A percentile compares a stretch with the other conserved stretches of the same genome.
Conservation (phyloP, 2,113 vertebrate genomes). For the Pelecanus crispus region DNA sequence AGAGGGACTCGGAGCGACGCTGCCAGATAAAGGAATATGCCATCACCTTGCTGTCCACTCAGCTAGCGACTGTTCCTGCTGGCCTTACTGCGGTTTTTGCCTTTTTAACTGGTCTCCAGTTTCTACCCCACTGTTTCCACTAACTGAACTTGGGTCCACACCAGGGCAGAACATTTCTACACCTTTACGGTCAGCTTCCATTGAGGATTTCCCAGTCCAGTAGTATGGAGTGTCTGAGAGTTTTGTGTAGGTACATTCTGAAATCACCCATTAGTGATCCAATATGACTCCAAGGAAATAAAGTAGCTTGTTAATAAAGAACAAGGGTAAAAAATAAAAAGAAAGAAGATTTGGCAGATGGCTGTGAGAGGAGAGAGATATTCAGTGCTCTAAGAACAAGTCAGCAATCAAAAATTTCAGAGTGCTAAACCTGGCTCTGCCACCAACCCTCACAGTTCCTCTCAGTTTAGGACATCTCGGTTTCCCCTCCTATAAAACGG, state of each 20-base stretch:
- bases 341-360: constrained; percentile 23
- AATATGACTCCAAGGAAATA: constrained; percentile 57
- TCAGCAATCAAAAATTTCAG: constrained; percentile 9
- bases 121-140: not conserved
- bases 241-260: constrained; percentile 46
- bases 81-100: not conserved
- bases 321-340: not conserved
- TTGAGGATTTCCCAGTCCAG: constrained; percentile 56
- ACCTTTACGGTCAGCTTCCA: constrained; percentile 28
- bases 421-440: constrained; percentile 21
- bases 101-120: not conserved
- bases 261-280: constrained; percentile 53
- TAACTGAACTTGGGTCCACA: not conserved
- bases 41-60: not conserved
- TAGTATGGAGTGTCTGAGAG: constrained; percentile 23
- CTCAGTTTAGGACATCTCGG: not conserved
- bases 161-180: not conserved
- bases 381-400: not conserved
- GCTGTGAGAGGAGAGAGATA: not conserved
- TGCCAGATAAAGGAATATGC: not conserved
- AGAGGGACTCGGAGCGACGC: not conserved
- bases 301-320: constrained; percentile 57
- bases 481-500: constrained; percentile 16
- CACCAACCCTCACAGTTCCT: not conserved
- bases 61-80: not conserved